A percentile compares a stretch with the other conserved stretches of the same genome.
Conservation (phyloP, 2,888 invertebrate genomes). For the Calliphora vomitoria region DNA sequence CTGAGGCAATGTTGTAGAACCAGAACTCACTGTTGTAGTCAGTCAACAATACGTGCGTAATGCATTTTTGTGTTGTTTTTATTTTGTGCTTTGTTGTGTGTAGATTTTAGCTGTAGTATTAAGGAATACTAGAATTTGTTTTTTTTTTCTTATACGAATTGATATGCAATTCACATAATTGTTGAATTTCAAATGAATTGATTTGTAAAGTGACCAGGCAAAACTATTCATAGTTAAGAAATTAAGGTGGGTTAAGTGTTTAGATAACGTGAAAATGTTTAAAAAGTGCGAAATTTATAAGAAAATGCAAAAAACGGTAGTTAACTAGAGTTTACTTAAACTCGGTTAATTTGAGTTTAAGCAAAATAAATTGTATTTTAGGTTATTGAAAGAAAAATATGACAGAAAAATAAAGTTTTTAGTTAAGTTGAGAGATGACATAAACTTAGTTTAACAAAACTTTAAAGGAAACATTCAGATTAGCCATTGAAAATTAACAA, state of each 20-base stretch:
- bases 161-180: slow-evolving; percentile 69
- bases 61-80: slow-evolving; percentile 61
- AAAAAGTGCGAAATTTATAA: not conserved
- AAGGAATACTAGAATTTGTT: slow-evolving; percentile 3
- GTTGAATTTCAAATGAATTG: slow-evolving; percentile 59
- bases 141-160: slow-evolving; percentile 20
- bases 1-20: slow-evolving; percentile 39
- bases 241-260: not conserved
- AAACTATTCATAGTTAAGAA: not conserved
- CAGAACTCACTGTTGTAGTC: slow-evolving; percentile 44
- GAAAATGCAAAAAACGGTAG: not conserved
- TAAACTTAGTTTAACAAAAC: too few relatives aligned
- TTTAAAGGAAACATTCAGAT: too few relatives aligned
- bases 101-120: slow-evolving; percentile 48
- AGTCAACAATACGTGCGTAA: slow-evolving; percentile 65
- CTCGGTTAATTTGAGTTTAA: not conserved
- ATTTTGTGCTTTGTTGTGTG: slow-evolving; percentile 10
- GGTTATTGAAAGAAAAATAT: too few relatives aligned
- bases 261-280: not conserved
- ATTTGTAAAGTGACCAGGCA: slow-evolving; percentile 45
- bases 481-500: too few relatives aligned
- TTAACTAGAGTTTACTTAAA: not conserved
- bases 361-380: not conserved
- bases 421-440: too few relatives aligned
- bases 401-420: too few relatives aligned